These are phyloP conservation scores for Strigamia maritima DNA, from an alignment of 2,888 invertebrate species.

Conservation along the genomic window DNA sequence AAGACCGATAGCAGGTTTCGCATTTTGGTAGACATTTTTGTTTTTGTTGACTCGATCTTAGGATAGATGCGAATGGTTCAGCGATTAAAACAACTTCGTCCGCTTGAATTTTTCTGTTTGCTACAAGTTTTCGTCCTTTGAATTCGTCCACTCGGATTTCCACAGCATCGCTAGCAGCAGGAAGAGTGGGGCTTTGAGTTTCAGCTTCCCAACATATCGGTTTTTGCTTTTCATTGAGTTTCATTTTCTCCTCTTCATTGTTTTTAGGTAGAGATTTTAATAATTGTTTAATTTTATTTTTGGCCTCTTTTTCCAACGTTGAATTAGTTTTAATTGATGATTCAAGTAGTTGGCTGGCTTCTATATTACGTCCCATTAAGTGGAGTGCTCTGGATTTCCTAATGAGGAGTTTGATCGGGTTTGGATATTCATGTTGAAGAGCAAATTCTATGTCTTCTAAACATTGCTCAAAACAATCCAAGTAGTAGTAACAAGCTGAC, in stretches of 20 bases:
- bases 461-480: not conserved
- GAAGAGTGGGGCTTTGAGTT: not conserved
- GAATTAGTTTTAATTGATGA: not conserved
- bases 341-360: not conserved
- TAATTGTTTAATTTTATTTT: not conserved
- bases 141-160: not conserved
- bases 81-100: not conserved
- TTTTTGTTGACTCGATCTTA: not conserved
- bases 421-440: not conserved
- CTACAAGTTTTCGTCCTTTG: constrained; percentile 3
- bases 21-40: not conserved
- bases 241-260: not conserved
- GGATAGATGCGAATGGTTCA: not conserved
- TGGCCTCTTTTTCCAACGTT: not conserved
- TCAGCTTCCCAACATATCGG: not conserved
- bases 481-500: constrained; percentile 11
- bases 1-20: not conserved
- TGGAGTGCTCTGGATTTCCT: not conserved
- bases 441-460: not conserved
- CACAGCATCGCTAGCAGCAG: not conserved
- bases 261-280: not conserved
- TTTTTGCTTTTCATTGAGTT: not conserved
- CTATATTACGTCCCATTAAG: not conserved
- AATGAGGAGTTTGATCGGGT: not conserved
- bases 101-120: not conserved